Evolutionary conservation across 2,113 vertebrate species (phyloP).

Genomic region (Poeciliopsis prolifica): DNA sequence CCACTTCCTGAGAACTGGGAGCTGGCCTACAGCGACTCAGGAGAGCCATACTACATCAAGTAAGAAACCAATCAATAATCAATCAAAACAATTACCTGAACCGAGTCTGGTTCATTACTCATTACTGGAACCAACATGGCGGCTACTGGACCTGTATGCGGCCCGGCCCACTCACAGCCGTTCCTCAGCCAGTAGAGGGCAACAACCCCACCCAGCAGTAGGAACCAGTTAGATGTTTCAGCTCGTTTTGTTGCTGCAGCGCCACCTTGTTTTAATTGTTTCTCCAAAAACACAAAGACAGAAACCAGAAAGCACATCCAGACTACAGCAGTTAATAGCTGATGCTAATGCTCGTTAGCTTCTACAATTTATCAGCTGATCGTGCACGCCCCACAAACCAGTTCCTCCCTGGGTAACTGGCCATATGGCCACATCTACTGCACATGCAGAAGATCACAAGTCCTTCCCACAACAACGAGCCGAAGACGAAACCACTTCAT

Average conservation of each 20-base stretch:
- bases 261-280: no score
- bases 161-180: no score
- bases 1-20: constrained; percentile 77
- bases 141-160: neutral
- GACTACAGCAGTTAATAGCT: no score
- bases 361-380: neutral
- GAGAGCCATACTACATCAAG: constrained; percentile 78
- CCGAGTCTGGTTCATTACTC: neutral
- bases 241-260: no score
- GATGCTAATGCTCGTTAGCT: no score
- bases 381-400: neutral
- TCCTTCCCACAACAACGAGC: neutral
- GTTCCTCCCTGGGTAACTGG: neutral
- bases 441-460: neutral
- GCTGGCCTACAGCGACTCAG: constrained; percentile 76
- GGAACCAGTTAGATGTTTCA: no score
- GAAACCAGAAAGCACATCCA: no score
- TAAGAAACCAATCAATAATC: constrained; percentile 36
- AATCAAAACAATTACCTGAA: neutral
- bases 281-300: no score
- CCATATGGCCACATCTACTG: no score
- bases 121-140: neutral
- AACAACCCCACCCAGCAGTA: no score
- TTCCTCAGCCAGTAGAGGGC: no score
- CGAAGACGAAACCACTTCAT: neutral